Conservation (phyloP, 2,113 vertebrate genomes). For the Sphaerodactylus townsendi region DNA sequence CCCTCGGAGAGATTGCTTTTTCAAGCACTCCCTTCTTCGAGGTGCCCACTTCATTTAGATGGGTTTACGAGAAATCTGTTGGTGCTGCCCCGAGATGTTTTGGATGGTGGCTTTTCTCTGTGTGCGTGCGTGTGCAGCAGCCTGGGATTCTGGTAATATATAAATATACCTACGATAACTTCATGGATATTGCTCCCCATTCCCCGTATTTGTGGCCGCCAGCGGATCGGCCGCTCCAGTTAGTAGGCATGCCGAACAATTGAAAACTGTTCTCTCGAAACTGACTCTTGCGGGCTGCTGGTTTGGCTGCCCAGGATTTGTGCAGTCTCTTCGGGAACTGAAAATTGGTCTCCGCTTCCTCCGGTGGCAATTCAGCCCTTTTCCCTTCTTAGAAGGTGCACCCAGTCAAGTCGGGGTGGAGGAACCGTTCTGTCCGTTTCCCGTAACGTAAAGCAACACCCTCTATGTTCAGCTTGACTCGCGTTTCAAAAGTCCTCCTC, state of each 20-base stretch:
- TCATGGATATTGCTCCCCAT: conserved; percentile 70
- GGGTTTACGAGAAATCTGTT: conserved; percentile 65
- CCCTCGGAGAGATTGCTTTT: conserved; percentile 63
- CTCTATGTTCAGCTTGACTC: conserved; percentile 51
- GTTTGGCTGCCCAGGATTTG: conserved; percentile 68
- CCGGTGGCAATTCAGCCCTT: conserved; percentile 12
- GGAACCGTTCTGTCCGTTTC: conserved; percentile 46
- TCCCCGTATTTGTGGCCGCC: conserved; percentile 69
- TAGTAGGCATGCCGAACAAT: conserved; percentile 68
- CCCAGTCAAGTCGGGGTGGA: conserved; percentile 64
- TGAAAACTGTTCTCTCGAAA: conserved; percentile 59
- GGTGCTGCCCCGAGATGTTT: conserved; percentile 50
- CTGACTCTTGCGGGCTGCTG: conserved; percentile 55
- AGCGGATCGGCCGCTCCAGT: conserved; percentile 70
- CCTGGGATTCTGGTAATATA: conserved; percentile 46
- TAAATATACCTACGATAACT: conserved; percentile 34
- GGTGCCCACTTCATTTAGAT: conserved; percentile 65
- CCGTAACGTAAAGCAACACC: conserved; percentile 23
- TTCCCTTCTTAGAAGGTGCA: conserved; percentile 28
- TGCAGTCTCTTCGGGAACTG: conserved; percentile 57
- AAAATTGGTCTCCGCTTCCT: conserved; percentile 54
- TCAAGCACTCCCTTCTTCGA: conserved; percentile 51
- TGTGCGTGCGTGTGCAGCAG: conserved; percentile 34
- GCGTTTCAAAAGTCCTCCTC: conserved; percentile 61
- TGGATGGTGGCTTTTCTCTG: conserved; percentile 19